Percentiles rank a stretch among this genome's conserved stretches.
Conservation (phyloP, 2,797 vertebrate genomes). For the Gadopsis bispinosus region DNA sequence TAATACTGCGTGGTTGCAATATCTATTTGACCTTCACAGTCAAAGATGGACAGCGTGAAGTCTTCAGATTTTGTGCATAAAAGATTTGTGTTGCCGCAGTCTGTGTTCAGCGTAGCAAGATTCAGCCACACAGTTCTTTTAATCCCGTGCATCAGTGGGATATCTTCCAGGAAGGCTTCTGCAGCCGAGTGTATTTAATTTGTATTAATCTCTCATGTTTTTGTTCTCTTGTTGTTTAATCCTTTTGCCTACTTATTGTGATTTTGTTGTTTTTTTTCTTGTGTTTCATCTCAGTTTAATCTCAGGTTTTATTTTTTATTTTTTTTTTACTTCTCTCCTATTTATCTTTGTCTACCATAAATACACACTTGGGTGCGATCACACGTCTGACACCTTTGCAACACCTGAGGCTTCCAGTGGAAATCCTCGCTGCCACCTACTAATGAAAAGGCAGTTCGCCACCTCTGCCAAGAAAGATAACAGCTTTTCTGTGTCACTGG, state of each 20-base stretch:
- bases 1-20: constrained; percentile 2
- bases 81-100: constrained; percentile 14
- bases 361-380: neutral
- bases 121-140: neutral
- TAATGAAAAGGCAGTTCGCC: constrained; percentile 10
- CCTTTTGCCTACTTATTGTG: neutral
- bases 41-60: neutral
- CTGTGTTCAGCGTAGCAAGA: neutral
- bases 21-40: constrained; percentile 29
- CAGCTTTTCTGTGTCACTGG: neutral
- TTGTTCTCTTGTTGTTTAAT: neutral
- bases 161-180: neutral
- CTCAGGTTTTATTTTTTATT: too few relatives aligned
- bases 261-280: neutral
- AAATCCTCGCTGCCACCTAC: neutral
- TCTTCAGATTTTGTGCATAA: constrained; percentile 11
- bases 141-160: constrained; percentile 15
- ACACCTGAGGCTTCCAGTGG: neutral
- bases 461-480: constrained; percentile 12
- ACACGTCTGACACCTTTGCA: neutral
- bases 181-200: neutral
- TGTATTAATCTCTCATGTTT: neutral
- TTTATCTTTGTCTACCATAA: neutral
- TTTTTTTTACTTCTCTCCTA: too few relatives aligned
- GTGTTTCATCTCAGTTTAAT: neutral